These are phyloP conservation scores for Champsocephalus esox DNA, from an alignment of 2,797 vertebrate species.

Conservation along the genomic window DNA sequence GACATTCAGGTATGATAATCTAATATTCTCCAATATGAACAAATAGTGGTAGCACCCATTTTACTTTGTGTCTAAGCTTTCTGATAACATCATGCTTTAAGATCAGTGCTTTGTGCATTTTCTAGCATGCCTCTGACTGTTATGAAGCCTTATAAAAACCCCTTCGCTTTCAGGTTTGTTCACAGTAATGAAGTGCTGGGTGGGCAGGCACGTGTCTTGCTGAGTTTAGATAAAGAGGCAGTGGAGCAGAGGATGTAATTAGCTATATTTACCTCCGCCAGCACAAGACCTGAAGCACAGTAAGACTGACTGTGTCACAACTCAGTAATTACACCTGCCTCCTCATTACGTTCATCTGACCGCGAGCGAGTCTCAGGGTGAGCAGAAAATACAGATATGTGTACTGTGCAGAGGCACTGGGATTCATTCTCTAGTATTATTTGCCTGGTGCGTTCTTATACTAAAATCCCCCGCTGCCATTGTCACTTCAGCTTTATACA, in stretches of 20 bases:
- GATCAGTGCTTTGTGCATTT: conserved; percentile 41
- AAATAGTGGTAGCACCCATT: background rate
- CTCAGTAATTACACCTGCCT: conserved; percentile 75
- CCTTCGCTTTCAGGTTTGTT: conserved; percentile 72
- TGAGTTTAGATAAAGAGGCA: conserved; percentile 84
- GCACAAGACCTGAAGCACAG: conserved; percentile 59
- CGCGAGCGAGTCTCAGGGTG: conserved; percentile 18
- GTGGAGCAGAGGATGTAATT: conserved; percentile 83
- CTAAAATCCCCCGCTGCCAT: background rate
- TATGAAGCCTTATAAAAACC: conserved; percentile 64
- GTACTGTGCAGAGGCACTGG: conserved; percentile 10
- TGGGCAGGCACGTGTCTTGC: conserved; percentile 83
- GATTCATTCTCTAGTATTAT: conserved; percentile 15
- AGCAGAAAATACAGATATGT: conserved; percentile 35
- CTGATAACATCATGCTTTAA: conserved; percentile 22
- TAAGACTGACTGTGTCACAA: conserved; percentile 76
- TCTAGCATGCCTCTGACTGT: conserved; percentile 55
- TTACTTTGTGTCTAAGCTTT: background rate
- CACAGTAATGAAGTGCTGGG: conserved; percentile 81
- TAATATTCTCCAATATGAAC: background rate
- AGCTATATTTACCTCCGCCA: conserved; percentile 79
- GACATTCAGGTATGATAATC: background rate
- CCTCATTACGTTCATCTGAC: conserved; percentile 52
- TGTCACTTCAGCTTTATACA: conserved; percentile 24
- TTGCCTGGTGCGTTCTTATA: background rate